Percentiles rank a stretch among this genome's conserved stretches.
Conservation (phyloP, 2,888 invertebrate genomes). For the Horisme vitalbata region DNA sequence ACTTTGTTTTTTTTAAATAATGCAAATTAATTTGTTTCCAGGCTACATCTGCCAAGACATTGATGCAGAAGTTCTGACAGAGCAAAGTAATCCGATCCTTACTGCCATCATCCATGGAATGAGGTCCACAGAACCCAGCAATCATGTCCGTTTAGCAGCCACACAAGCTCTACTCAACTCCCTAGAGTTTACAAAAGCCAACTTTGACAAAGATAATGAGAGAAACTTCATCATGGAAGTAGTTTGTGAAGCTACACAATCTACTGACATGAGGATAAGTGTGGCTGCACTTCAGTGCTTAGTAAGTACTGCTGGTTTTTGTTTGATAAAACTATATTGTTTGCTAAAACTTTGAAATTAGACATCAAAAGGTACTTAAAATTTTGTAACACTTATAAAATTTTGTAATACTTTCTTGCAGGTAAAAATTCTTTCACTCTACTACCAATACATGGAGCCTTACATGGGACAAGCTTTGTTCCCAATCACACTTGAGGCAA, state of each 20-base stretch:
- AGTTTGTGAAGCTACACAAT: conserved; percentile 99
- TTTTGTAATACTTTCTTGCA: conserved; percentile 32
- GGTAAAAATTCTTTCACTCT: conserved; percentile 97
- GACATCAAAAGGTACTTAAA: too few species aligned
- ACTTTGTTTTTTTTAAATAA: too few species aligned
- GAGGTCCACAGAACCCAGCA: conserved; percentile 96
- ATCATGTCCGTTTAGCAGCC: conserved; percentile 97
- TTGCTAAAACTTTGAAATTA: too few species aligned
- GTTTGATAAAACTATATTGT: too few species aligned
- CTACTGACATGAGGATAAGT: conserved; percentile 93
- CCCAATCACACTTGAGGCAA: conserved; percentile 98
- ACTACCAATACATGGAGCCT: conserved; percentile 99
- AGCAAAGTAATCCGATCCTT: conserved; percentile 97
- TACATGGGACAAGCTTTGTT: conserved; percentile 99
- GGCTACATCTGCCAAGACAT: conserved; percentile 99
- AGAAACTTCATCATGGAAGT: conserved; percentile 99
- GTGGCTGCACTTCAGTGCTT: conserved; percentile 99
- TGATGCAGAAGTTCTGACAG: conserved; percentile 94
- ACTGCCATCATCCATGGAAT: conserved; percentile 99
- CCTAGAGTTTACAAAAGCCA: conserved; percentile 98
- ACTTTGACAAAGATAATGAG: conserved; percentile 98
- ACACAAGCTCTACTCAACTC: conserved; percentile 98
- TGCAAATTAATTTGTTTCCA: conserved; percentile 47
- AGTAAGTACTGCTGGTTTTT: conserved; percentile 85
- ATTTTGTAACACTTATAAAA: too few species aligned